Conservation (phyloP, 2,888 invertebrate species). For the Drosophila atripex region DNA sequence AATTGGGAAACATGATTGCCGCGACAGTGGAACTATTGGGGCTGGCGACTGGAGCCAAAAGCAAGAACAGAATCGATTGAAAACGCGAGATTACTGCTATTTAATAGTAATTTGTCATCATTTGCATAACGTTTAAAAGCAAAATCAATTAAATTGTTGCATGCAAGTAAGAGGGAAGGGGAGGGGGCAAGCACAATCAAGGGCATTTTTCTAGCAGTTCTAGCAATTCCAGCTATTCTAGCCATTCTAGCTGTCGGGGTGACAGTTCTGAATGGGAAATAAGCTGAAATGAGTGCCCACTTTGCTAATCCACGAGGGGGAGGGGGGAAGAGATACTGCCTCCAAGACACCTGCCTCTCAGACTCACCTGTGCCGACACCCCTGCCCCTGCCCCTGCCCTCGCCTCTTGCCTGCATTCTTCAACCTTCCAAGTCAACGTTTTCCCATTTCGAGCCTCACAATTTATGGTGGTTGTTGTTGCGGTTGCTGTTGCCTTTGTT, state of each 20-base stretch:
- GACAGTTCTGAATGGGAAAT: conserved; percentile 31
- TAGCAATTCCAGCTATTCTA: neutral
- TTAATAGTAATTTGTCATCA: conserved; percentile 82
- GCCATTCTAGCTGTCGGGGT: neutral
- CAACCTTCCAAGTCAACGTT: conserved; percentile 14
- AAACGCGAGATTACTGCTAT: conserved; percentile 79
- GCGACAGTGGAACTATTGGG: neutral
- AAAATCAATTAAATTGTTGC: conserved; percentile 71
- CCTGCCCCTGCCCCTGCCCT: neutral
- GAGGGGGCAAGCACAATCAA: conserved; percentile 28
- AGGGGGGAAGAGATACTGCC: neutral
- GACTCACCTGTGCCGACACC: conserved; percentile 25
- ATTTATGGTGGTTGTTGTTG: conserved; percentile 33
- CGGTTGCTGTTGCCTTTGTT: conserved; percentile 10
- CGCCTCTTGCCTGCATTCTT: neutral
- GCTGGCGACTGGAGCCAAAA: neutral
- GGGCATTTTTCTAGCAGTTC: conserved; percentile 15
- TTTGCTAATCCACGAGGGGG: conserved; percentile 19
- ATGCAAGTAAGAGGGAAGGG: conserved; percentile 33
- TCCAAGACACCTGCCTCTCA: conserved; percentile 33
- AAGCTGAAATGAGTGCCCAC: conserved; percentile 16
- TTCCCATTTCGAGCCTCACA: conserved; percentile 38
- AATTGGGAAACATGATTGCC: conserved; percentile 50
- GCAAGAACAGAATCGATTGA: conserved; percentile 59
- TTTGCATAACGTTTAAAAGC: conserved; percentile 82